Base-by-base conservation (phyloP, 53 echinoderm and acorn worm genomes). In the Hippasteria phrygiana region DNA sequence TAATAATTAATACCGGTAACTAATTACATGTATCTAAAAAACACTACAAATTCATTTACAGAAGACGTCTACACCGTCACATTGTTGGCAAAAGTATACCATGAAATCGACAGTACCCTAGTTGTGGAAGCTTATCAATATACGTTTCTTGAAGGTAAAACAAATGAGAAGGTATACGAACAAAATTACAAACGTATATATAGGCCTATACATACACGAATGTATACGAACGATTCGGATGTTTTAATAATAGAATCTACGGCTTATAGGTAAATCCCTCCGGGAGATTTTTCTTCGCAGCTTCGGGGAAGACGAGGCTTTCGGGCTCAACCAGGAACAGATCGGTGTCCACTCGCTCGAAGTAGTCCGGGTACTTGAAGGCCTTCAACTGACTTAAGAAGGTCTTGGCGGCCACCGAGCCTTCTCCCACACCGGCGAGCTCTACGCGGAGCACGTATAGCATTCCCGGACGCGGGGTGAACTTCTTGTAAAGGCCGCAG, bases 361-460 rank as follows among this genome's bases (percentile, higher is more conserved):
- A 75, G 40, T 71, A 70, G 43, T 75, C 78, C 2, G 91, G 78
- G 38, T 41, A 87, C 42, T 67, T 67, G 50, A 78, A 65, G 62
- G 46, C 91, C 26, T 76, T 66, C 41, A 91, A 50, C 43, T 77
- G 64, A 7, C 48, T 66, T 27, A 91, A 24, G 77, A 91, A 87
- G 46, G 62, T 55, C 74, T 33, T 62, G 10, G 91, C 91, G 9
- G 87, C 46, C 53, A 65, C 54, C 17, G 69, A 70, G 28, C 55
- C 78, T 55, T 53, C 77, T 10, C 47, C 87, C 9, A 74, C 70
- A 6, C 78, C 91, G 11, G 84, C 88, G 36, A 92, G 71, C 83
- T 92, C 92, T 9, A 76, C 69, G 2, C 92, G 81, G 27, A 92
- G 80, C 26, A 92, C 88, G 88, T 92, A 92, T 14, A 82, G 69